These are phyloP conservation scores for Metopia argyrocephala DNA, from an alignment of 2,888 invertebrate species.

Conservation along the genomic window DNA sequence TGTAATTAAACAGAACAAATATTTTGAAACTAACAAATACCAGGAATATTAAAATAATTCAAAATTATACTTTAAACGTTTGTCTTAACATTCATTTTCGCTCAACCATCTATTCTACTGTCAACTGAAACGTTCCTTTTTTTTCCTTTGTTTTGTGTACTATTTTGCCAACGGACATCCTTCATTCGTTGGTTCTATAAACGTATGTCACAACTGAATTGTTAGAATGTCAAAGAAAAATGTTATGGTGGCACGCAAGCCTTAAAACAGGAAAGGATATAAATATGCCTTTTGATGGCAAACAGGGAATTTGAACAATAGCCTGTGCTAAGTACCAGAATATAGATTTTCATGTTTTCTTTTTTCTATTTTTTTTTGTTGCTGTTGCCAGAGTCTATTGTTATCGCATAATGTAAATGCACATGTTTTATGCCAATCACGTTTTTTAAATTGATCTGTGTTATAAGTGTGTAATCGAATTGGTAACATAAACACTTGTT, in stretches of 20 bases:
- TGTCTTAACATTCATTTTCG: not conserved
- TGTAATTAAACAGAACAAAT: conserved; percentile 60
- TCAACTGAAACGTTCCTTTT: conserved; percentile 37
- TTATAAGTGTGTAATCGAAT: not conserved
- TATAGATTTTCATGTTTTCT: not conserved
- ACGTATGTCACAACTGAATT: conserved; percentile 52
- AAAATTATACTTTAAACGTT: not conserved
- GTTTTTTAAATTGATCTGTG: conserved; percentile 4
- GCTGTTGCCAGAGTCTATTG: no score
- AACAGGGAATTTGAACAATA: conserved; percentile 25
- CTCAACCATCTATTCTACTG: not conserved
- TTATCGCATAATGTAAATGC: not conserved
- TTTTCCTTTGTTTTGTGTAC: not conserved
- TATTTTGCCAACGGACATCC: conserved; percentile 43
- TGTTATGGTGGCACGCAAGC: conserved; percentile 60
- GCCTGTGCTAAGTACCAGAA: no score
- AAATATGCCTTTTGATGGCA: conserved; percentile 8
- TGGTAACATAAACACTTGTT: conserved; percentile 46
- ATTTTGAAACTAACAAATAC: conserved; percentile 33
- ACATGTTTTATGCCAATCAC: conserved; percentile 52
- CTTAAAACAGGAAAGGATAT: conserved; percentile 30
- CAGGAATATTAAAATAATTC: conserved; percentile 43
- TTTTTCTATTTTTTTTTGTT: no score
- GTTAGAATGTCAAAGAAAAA: conserved; percentile 37
- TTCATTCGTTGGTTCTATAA: conserved; percentile 24